phyloP scores from a whole-genome alignment of 2,113 vertebrate genomes.

The Lutjanus erythropterus region DNA sequence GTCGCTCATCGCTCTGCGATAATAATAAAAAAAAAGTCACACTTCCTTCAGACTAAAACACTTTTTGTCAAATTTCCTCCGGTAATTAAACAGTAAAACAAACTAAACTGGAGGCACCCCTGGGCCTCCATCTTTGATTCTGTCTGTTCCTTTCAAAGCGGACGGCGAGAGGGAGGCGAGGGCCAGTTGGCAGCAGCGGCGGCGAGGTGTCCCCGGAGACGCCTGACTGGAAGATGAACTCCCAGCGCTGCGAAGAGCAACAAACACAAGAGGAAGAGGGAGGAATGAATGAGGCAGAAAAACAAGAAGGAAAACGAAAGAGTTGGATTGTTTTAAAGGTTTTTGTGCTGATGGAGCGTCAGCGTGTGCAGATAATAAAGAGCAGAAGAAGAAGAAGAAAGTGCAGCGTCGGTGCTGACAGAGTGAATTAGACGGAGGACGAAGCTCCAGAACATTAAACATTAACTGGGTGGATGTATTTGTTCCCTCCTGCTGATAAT shows the following conservation, averaged over 20 bases:
- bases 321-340: neutral
- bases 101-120: neutral
- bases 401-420: neutral
- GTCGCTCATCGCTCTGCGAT: too few species aligned
- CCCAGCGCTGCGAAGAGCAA: neutral
- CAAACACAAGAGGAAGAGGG: neutral
- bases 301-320: too few species aligned
- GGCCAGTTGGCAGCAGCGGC: neutral
- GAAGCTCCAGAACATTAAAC: neutral
- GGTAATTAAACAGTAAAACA: neutral
- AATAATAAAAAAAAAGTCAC: too few species aligned
- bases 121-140: neutral
- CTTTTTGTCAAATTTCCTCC: neutral
- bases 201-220: constrained; percentile 10
- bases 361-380: neutral
- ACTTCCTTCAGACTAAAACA: too few species aligned
- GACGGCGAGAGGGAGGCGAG: neutral
- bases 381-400: neutral
- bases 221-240: constrained; percentile 29
- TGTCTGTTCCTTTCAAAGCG: neutral
- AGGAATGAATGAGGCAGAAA: too few species aligned
- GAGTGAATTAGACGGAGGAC: neutral
- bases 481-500: constrained; percentile 15
- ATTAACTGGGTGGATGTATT: neutral
- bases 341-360: neutral